Evolutionary conservation across 2,888 invertebrate species (phyloP).

Genomic region (Silvanus unidentatus): DNA sequence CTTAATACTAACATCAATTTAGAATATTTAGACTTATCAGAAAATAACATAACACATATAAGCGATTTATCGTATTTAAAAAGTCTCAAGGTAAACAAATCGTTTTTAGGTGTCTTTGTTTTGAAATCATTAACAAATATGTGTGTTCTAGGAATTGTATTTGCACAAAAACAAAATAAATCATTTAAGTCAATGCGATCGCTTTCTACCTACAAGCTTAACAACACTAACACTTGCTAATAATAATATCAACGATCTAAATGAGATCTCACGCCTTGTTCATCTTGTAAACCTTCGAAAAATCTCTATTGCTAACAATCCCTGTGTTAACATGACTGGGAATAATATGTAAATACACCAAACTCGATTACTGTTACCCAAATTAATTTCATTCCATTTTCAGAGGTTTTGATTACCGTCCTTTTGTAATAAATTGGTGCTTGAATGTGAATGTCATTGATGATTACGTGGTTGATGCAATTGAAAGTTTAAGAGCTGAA

Average conservation of each 20-base stretch:
- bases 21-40: slow-evolving; percentile 81
- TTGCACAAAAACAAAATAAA: slow-evolving; percentile 82
- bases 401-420: slow-evolving; percentile 86
- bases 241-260: slow-evolving; percentile 78
- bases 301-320: slow-evolving; percentile 81
- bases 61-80: slow-evolving; percentile 79
- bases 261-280: slow-evolving; percentile 76
- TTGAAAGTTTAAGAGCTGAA: slow-evolving; percentile 88
- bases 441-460: slow-evolving; percentile 82
- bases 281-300: slow-evolving; percentile 71
- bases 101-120: no score
- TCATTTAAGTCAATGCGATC: slow-evolving; percentile 74
- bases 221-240: slow-evolving; percentile 72
- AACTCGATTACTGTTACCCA: no score
- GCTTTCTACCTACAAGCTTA: slow-evolving; percentile 71
- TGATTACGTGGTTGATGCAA: slow-evolving; percentile 81
- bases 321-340: slow-evolving; percentile 74
- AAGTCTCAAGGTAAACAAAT: slow-evolving; percentile 71
- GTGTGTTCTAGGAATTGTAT: slow-evolving; percentile 63
- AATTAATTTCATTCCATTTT: not conserved
- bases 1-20: slow-evolving; percentile 74
- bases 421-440: slow-evolving; percentile 91
- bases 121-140: slow-evolving; percentile 3
- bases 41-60: slow-evolving; percentile 79
- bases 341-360: slow-evolving; percentile 59